Percentiles rank a stretch among this genome's conserved stretches.
phyloP scores from a whole-genome alignment of 1,140 invertebrate genomes.

The Macrobrachium rosenbergii region DNA sequence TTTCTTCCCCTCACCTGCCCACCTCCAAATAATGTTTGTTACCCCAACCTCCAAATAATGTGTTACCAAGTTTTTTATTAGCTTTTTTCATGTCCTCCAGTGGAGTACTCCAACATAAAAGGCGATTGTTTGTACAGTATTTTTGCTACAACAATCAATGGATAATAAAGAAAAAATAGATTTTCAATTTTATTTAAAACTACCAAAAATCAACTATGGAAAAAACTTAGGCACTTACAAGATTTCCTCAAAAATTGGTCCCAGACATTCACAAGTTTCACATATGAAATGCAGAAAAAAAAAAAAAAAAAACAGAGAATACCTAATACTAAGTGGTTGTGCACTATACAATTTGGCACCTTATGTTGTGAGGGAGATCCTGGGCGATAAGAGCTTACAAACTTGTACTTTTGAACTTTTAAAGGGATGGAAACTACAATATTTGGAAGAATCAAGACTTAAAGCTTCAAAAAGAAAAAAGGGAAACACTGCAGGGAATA shows the following conservation, averaged over 20 bases:
- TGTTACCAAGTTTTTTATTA: too few relatives aligned
- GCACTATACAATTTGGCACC: constrained; percentile 28
- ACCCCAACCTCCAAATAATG: too few relatives aligned
- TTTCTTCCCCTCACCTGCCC: too few relatives aligned
- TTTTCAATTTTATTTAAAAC: constrained; percentile 30
- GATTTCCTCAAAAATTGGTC: constrained; percentile 13
- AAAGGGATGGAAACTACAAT: neutral
- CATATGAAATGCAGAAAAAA: constrained; percentile 1
- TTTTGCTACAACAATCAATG: neutral
- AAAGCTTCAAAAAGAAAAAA: too few relatives aligned
- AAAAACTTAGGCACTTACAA: neutral
- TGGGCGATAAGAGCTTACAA: neutral
- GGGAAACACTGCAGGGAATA: too few relatives aligned
- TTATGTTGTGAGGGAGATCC: constrained; percentile 7
- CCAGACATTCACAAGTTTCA: constrained; percentile 24
- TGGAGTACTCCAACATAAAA: too few relatives aligned
- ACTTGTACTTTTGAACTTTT: neutral
- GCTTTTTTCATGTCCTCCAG: too few relatives aligned
- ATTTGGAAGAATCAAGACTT: neutral
- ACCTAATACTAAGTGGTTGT: constrained; percentile 7
- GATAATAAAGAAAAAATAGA: neutral
- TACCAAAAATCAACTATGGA: constrained; percentile 6
- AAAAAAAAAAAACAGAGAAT: constrained; percentile 2
- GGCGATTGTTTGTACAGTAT: too few relatives aligned
- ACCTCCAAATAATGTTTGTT: too few relatives aligned